Conservation (phyloP, 2,113 vertebrate species). For the Gavia stellata region DNA sequence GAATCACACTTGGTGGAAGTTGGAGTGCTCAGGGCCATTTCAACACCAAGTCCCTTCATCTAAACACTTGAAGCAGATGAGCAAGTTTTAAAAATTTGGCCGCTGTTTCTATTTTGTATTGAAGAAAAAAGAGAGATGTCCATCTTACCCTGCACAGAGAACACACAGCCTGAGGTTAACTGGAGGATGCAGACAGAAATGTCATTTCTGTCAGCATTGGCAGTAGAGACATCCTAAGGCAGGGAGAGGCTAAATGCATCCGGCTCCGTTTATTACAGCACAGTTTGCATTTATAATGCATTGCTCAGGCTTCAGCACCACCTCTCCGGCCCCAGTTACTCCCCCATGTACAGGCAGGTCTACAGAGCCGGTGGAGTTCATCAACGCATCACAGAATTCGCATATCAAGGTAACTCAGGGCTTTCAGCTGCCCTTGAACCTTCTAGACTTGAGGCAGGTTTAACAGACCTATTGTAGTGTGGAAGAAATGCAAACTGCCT, state of each 20-base stretch:
- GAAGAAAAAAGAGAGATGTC: background rate
- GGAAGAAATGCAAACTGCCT: background rate
- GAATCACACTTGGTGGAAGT: background rate
- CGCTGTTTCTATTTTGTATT: background rate
- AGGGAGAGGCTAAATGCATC: background rate
- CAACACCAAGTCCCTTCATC: background rate
- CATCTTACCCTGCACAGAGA: background rate
- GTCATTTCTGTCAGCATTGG: background rate
- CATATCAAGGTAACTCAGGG: background rate
- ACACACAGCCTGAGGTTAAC: background rate
- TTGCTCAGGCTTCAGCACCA: background rate
- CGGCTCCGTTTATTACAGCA: background rate
- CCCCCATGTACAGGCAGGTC: background rate
- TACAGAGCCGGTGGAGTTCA: background rate
- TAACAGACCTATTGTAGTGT: background rate
- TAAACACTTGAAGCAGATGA: background rate
- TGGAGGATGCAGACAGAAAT: background rate
- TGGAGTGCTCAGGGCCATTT: background rate
- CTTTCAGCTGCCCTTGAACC: background rate
- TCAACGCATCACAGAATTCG: background rate
- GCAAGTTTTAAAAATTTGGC: background rate
- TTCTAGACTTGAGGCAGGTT: background rate
- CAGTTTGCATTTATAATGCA: background rate
- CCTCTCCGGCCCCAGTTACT: background rate
- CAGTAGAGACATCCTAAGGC: background rate